These are phyloP conservation scores for Melanotaenia parkinsoni DNA, from an alignment of 2,797 vertebrate species.

Conservation along the genomic window DNA sequence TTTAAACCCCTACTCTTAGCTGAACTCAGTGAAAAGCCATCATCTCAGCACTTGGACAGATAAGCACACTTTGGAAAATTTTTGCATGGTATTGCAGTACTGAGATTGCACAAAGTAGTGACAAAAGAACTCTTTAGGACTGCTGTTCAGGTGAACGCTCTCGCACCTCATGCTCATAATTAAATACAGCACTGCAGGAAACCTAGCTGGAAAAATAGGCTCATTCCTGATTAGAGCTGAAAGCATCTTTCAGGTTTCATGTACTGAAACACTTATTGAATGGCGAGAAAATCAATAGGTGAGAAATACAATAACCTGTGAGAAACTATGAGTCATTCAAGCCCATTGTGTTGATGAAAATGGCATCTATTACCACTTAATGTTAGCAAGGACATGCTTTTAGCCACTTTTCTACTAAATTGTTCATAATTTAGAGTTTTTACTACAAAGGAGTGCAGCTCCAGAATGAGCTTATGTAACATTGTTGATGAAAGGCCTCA, in stretches of 20 bases:
- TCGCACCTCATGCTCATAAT: background rate
- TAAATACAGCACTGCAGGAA: background rate
- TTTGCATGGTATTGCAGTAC: background rate
- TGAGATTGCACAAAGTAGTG: background rate
- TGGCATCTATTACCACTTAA: conserved; percentile 1
- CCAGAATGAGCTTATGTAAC: background rate
- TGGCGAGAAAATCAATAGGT: background rate
- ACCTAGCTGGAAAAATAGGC: background rate
- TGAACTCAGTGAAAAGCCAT: background rate
- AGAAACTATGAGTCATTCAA: background rate
- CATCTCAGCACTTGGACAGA: background rate
- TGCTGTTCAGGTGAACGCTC: background rate
- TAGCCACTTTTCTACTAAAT: background rate
- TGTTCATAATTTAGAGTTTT: background rate
- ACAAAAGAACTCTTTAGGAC: background rate
- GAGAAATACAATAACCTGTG: background rate
- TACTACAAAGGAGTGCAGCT: background rate
- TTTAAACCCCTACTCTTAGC: background rate
- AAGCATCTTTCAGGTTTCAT: background rate
- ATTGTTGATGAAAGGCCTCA: background rate
- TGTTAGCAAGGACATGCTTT: background rate
- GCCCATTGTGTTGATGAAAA: background rate
- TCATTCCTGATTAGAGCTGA: background rate
- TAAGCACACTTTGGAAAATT: background rate
- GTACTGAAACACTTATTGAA: background rate